Evolutionary conservation across 2,113 vertebrate genomes (phyloP).

Genomic region (Dendropsophus ebraccatus): DNA sequence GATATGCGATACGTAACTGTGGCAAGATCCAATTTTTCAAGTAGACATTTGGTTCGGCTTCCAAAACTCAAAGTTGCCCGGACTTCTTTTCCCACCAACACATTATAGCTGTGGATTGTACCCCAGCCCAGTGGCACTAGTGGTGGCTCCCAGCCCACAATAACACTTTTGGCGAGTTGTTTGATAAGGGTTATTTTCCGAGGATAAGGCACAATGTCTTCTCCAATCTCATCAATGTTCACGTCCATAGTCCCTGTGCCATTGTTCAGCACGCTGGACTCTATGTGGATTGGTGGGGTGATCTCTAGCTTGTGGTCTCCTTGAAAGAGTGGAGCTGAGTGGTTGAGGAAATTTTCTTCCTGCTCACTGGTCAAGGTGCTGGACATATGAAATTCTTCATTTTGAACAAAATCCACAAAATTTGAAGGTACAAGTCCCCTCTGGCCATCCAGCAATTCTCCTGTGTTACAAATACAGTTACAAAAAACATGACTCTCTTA

Average conservation of each 20-base stretch:
- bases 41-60: conserved; percentile 88
- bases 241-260: conserved; percentile 84
- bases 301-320: conserved; percentile 73
- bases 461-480: conserved; percentile 67
- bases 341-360: conserved; percentile 79
- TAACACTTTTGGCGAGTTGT: conserved; percentile 97
- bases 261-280: conserved; percentile 72
- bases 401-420: conserved; percentile 94
- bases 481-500: too few relatives aligned
- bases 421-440: conserved; percentile 96
- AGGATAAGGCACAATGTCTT: conserved; percentile 98
- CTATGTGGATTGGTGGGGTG: conserved; percentile 68
- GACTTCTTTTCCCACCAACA: conserved; percentile 90
- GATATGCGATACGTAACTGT: conserved; percentile 89
- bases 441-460: conserved; percentile 93
- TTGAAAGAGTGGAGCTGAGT: conserved; percentile 56
- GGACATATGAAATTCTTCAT: conserved; percentile 76
- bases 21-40: conserved; percentile 91
- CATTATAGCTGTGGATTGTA: conserved; percentile 88
- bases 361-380: conserved; percentile 78
- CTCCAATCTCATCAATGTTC: conserved; percentile 89
- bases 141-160: conserved; percentile 95
- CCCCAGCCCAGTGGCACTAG: conserved; percentile 90
- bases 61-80: conserved; percentile 86
- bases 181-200: conserved; percentile 96